phyloP scores from a whole-genome alignment of 2,113 vertebrate species.

The Trogon melanurus region DNA sequence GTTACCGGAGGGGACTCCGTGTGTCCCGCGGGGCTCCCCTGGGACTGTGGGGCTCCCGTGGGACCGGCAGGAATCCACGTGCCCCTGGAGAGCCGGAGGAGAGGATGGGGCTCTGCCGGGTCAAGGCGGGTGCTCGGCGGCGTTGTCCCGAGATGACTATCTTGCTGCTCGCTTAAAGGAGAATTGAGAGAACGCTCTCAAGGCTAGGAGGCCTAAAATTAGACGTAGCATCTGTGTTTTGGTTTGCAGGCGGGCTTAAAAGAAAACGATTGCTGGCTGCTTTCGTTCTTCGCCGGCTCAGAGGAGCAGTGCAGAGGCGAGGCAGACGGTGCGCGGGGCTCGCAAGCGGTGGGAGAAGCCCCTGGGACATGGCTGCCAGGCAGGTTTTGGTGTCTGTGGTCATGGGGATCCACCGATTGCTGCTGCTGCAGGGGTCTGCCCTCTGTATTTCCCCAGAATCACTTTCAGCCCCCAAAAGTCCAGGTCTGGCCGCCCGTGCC shows the following conservation, averaged over 20 bases:
- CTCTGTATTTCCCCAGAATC: background rate
- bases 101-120: background rate
- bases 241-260: background rate
- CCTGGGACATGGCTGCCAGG: background rate
- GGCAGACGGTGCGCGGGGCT: background rate
- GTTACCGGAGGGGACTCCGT: accelerated
- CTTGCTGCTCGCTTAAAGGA: background rate
- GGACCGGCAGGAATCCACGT: accelerated
- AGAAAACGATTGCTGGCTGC: background rate
- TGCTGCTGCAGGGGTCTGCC: background rate
- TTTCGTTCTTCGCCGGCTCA: background rate
- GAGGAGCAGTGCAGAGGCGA: background rate
- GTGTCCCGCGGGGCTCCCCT: background rate
- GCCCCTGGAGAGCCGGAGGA: background rate
- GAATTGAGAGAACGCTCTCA: background rate
- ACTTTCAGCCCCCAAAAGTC: accelerated
- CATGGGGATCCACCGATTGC: accelerated
- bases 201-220: constrained; percentile 52
- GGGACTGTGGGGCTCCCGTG: background rate
- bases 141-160: background rate
- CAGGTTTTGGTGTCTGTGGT: background rate
- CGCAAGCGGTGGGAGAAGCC: background rate
- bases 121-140: accelerated
- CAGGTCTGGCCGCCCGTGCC: background rate
- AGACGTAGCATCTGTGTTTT: constrained; percentile 44